Base-by-base conservation (phyloP, 2,888 invertebrate species). In the Nasonovia ribisnigri region DNA sequence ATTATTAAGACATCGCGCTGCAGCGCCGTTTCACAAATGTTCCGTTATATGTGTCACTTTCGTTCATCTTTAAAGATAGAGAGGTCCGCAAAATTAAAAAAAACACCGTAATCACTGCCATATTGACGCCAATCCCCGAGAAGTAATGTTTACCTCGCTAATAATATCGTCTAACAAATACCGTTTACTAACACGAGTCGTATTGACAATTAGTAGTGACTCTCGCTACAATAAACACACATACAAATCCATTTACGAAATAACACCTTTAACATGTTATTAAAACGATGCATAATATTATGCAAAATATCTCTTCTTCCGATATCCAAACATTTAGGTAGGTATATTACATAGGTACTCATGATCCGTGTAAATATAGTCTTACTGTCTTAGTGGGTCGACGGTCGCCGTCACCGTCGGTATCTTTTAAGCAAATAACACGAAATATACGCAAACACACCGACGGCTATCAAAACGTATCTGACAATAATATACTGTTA, bases 341-440 rank as follows among this genome's bases (percentile, higher is more conserved):
- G n/a, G n/a, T 29, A 11, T 29, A 60, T 60, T 67, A n/a, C n/a
- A 16, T 48, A 48, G 48, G 48, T 51, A 16, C 36, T 1, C 10
- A 67, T 20, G 11, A n/a, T n/a, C 1, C 46, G n/a, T 29, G 89
- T 60, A 89, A 60, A 90, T 4, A 60, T n/a, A n/a, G n/a, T n/a
- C n/a, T n/a, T n/a, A n/a, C n/a, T n/a, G 46, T 46, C n/a, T 46
- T 60, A 20, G 60, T 16, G n/a, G 24, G 36, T 48, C 48, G 46
- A 24, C 16, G 42, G 26, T n/a, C n/a, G n/a, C n/a, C n/a, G 29
- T 26, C 67, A 5, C 24, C 67, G 26, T 24, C n/a, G 11, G 43
- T 90, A 51, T 51, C 77, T 90, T 77, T 51, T 51, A 16, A 90
- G 29, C 77, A 77, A 90, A 90, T 26, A 90, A 90, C 43, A 77